A percentile compares a stretch with the other conserved stretches of the same genome.
Conservation (phyloP, 2,888 invertebrate species). For the Zygothrica quintamaculata region DNA sequence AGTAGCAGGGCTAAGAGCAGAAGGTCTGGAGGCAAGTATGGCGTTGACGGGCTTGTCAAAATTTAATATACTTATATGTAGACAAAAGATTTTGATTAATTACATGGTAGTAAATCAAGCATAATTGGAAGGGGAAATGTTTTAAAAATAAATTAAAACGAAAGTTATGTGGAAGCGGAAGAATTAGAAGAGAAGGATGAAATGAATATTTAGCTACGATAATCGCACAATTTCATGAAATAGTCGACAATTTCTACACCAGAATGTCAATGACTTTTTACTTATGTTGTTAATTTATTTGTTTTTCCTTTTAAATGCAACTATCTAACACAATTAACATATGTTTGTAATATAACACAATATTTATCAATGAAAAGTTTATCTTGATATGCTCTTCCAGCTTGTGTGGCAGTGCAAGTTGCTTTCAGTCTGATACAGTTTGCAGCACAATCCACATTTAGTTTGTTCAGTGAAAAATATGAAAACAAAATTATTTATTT, state of each 20-base stretch:
- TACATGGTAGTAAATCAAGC: too few species aligned
- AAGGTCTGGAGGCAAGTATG: background rate
- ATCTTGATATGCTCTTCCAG: constrained; percentile 12
- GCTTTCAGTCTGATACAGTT: constrained; percentile 23
- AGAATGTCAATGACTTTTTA: constrained; percentile 4
- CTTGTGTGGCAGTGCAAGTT: background rate
- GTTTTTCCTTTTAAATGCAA: constrained; percentile 18
- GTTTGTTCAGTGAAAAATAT: background rate
- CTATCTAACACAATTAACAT: constrained; percentile 53
- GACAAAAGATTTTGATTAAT: too few species aligned
- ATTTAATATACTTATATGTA: background rate
- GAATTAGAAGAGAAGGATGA: too few species aligned
- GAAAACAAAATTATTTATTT: background rate
- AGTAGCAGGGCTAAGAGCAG: background rate
- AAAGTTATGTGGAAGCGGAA: too few species aligned
- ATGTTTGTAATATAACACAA: constrained; percentile 13
- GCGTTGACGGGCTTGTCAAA: constrained; percentile 24
- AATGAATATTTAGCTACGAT: too few species aligned
- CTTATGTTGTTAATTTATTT: constrained; percentile 3
- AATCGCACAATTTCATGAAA: background rate
- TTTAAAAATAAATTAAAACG: too few species aligned
- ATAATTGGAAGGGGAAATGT: too few species aligned
- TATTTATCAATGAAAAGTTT: background rate
- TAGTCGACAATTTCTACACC: background rate
- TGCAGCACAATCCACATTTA: constrained; percentile 8